These are phyloP conservation scores for Leuctra nigra DNA, from an alignment of 2,888 invertebrate species.

Conservation along the genomic window DNA sequence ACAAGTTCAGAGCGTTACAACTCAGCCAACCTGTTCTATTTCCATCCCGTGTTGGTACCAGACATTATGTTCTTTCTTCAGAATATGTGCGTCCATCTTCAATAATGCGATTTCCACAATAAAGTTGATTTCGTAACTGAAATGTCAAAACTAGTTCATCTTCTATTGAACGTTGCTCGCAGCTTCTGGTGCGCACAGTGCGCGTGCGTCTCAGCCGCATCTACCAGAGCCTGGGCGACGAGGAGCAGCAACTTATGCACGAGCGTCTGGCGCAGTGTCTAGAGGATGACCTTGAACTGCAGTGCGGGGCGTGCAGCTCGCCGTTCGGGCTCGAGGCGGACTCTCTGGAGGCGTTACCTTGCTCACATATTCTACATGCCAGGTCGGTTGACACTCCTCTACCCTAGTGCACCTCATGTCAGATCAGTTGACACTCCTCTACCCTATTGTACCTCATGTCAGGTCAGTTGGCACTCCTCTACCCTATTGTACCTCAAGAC, in stretches of 20 bases:
- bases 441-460: slow-evolving; percentile 81
- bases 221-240: slow-evolving; percentile 75
- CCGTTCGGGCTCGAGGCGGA: slow-evolving; percentile 66
- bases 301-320: slow-evolving; percentile 71
- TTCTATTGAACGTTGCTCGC: slow-evolving; percentile 24
- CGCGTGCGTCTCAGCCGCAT: slow-evolving; percentile 72
- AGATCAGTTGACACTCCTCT: slow-evolving; percentile 57
- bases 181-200: slow-evolving; percentile 74
- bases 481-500: slow-evolving; percentile 81
- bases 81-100: too few species aligned
- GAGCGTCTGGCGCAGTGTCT: slow-evolving; percentile 59
- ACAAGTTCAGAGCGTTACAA: too few species aligned
- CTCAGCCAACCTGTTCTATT: too few species aligned
- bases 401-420: slow-evolving; percentile 81
- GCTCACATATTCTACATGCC: slow-evolving; percentile 81
- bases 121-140: too few species aligned
- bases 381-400: slow-evolving; percentile 57
- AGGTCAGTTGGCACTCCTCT: slow-evolving; percentile 57
- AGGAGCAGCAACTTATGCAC: slow-evolving; percentile 68
- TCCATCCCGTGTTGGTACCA: too few species aligned
- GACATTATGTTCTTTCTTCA: too few species aligned
- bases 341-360: slow-evolving; percentile 72
- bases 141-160: too few species aligned
- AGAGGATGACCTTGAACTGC: slow-evolving; percentile 64
- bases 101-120: too few species aligned